A percentile compares a stretch with the other conserved stretches of the same genome.
These are phyloP conservation scores for Xiphophorus couchianus DNA, from an alignment of 2,113 vertebrate genomes.

Conservation along the genomic window DNA sequence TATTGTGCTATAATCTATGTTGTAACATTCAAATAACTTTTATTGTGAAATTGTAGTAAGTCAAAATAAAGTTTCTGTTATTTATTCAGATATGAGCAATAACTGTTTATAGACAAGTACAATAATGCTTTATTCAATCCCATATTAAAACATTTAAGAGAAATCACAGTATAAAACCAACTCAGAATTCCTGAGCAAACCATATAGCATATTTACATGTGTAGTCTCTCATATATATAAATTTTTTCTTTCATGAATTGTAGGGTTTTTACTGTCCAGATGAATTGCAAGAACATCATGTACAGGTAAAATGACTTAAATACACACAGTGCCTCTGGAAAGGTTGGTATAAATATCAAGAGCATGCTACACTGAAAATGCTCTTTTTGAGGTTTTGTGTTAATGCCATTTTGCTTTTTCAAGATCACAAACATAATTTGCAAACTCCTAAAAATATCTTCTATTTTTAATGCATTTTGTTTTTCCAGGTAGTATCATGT, in stretches of 20 bases:
- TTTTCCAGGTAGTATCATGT: background rate
- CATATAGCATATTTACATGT: constrained; percentile 2
- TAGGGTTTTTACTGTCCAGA: background rate
- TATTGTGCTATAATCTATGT: too few relatives aligned
- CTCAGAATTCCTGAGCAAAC: background rate
- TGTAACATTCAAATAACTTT: too few relatives aligned
- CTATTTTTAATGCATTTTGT: background rate
- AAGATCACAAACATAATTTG: background rate
- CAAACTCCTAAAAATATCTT: background rate
- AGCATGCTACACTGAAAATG: background rate
- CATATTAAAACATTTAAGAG: background rate
- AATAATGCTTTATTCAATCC: constrained; percentile 33
- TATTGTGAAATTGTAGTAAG: too few relatives aligned
- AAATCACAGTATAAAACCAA: constrained; percentile 39
- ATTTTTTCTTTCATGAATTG: background rate
- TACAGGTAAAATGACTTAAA: constrained; percentile 13
- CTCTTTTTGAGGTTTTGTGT: background rate
- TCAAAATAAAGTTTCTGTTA: background rate
- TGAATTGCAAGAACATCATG: background rate
- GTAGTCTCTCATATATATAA: too few relatives aligned
- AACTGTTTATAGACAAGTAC: background rate
- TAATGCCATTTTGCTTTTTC: background rate
- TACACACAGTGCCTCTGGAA: background rate
- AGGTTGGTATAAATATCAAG: background rate
- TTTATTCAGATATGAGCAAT: background rate